A percentile compares a stretch with the other conserved stretches of the same genome.
Conservation (phyloP, 2,888 invertebrate species). For the Zaprionus lineosus region DNA sequence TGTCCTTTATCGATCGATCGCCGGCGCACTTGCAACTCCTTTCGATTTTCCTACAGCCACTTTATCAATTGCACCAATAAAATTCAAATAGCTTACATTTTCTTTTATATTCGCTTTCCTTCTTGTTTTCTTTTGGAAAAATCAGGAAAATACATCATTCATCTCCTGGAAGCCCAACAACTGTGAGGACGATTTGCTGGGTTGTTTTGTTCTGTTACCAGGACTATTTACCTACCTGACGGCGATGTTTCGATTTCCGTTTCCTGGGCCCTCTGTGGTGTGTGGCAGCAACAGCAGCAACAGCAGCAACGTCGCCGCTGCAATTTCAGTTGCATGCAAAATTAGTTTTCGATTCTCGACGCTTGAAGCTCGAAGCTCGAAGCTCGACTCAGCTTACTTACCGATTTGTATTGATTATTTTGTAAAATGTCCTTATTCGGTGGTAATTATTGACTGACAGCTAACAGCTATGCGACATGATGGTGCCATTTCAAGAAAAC, state of each 20-base stretch:
- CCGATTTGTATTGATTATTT: constrained; percentile 26
- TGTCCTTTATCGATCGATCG: constrained; percentile 39
- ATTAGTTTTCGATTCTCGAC: constrained; percentile 11
- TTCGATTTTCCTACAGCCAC: constrained; percentile 68
- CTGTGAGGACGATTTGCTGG: constrained; percentile 18
- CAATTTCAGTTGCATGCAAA: constrained; percentile 21
- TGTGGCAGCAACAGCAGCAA: constrained; percentile 1
- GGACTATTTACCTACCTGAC: constrained; percentile 2
- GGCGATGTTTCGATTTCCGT: not conserved
- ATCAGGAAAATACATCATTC: constrained; percentile 67
- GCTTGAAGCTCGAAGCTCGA: too few relatives aligned
- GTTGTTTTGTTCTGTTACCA: constrained; percentile 26
- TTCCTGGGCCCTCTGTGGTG: not conserved
- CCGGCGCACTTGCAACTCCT: constrained; percentile 61
- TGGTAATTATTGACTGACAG: constrained; percentile 54
- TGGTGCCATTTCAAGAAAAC: constrained; percentile 41
- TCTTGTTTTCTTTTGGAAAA: constrained; percentile 24
- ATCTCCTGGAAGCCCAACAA: constrained; percentile 29
- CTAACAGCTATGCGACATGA: constrained; percentile 37
- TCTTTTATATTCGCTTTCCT: constrained; percentile 34
- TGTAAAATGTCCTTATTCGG: constrained; percentile 22
- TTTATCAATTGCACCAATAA: constrained; percentile 76
- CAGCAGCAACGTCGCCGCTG: constrained; percentile 35
- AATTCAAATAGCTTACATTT: constrained; percentile 57
- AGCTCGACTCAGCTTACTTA: not conserved